Percentiles rank a stretch among this genome's conserved stretches.
Conservation (phyloP, 2,797 vertebrate genomes). For the Eupleurogrammus muticus region DNA sequence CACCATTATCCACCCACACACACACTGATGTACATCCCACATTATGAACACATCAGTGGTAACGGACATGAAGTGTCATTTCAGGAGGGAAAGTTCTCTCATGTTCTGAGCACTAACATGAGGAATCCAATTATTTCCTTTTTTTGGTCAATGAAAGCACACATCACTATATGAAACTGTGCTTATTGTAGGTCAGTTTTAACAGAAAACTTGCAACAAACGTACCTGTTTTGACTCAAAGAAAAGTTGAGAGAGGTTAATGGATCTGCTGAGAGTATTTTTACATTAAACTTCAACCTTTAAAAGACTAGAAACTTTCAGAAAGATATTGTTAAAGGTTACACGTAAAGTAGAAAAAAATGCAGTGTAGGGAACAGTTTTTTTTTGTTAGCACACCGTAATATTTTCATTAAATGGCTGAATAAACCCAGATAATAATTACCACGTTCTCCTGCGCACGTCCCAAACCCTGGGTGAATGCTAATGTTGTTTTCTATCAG, state of each 20-base stretch:
- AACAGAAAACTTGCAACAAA: conserved; percentile 37
- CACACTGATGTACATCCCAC: conserved; percentile 27
- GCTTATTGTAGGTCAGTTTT: conserved; percentile 53
- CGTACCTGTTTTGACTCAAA: conserved; percentile 40
- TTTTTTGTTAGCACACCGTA: conserved; percentile 57
- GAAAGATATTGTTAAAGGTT: conserved; percentile 53
- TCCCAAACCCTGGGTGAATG: conserved; percentile 63
- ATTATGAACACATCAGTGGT: conserved; percentile 37
- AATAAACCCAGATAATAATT: conserved; percentile 78
- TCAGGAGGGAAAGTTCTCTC: conserved; percentile 52
- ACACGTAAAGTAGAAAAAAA: conserved; percentile 49
- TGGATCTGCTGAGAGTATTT: conserved; percentile 44
- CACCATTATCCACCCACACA: conserved; percentile 11
- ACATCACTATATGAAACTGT: conserved; percentile 36
- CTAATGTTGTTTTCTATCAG: conserved; percentile 70
- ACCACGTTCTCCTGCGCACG: conserved; percentile 55
- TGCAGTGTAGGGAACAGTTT: conserved; percentile 41
- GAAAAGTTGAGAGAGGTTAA: conserved; percentile 52
- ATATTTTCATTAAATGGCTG: conserved; percentile 78
- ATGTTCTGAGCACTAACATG: conserved; percentile 60
- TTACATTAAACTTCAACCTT: conserved; percentile 35
- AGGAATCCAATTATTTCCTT: conserved; percentile 75
- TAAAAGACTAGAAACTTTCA: conserved; percentile 35
- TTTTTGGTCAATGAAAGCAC: conserved; percentile 54
- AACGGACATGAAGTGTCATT: conserved; percentile 53